Conservation (phyloP, 2,113 vertebrate species). For the Pelvicachromis taeniatus region DNA sequence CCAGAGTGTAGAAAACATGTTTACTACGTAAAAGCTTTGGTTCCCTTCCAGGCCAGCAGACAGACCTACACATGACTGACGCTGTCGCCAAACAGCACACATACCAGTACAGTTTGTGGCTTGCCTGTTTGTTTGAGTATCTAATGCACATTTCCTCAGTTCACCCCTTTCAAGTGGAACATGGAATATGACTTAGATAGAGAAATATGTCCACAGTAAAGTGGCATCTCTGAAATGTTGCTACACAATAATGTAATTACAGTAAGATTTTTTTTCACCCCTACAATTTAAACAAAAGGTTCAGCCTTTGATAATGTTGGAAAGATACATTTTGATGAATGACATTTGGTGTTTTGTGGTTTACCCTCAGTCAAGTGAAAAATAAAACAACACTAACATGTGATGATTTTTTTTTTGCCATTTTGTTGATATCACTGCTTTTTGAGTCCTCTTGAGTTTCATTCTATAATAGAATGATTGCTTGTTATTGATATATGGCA, state of each 20-base stretch:
- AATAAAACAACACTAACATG: constrained; percentile 34
- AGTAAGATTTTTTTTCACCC: neutral
- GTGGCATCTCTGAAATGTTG: neutral
- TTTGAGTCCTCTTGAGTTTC: constrained; percentile 26
- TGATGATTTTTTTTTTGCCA: constrained; percentile 19
- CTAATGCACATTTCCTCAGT: constrained; percentile 78
- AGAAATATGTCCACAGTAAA: neutral
- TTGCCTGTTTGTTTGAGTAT: constrained; percentile 78
- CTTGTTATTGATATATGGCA: constrained; percentile 43
- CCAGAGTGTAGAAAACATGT: constrained; percentile 31
- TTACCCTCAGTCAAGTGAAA: neutral
- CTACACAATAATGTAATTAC: neutral
- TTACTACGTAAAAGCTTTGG: constrained; percentile 34
- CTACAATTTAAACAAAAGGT: neutral
- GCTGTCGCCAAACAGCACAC: constrained; percentile 79
- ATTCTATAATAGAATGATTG: constrained; percentile 52
- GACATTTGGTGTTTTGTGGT: constrained; percentile 20
- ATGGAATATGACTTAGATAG: neutral
- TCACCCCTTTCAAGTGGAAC: constrained; percentile 63
- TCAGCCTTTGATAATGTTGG: neutral
- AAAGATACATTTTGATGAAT: constrained; percentile 33
- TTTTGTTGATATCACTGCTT: constrained; percentile 31
- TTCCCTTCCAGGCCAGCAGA: constrained; percentile 31
- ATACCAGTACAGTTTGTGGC: constrained; percentile 73
- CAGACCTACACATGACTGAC: constrained; percentile 42